These are phyloP conservation scores for Craniophora ligustri DNA, from an alignment of 2,888 invertebrate species.

Conservation along the genomic window DNA sequence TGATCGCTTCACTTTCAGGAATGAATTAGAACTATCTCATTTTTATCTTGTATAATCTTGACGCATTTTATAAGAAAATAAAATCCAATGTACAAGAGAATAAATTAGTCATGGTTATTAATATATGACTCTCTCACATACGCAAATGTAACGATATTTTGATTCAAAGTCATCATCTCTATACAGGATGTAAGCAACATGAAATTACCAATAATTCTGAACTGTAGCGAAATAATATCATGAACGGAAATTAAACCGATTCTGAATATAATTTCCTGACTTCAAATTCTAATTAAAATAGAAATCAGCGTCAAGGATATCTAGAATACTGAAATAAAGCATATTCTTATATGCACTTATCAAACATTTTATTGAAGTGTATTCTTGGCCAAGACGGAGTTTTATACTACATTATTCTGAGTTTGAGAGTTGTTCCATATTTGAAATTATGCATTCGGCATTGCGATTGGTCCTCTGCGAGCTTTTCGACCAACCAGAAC, in stretches of 20 bases:
- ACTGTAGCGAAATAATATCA: conserved; percentile 24
- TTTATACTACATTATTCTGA: background rate
- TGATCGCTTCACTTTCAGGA: too few relatives aligned
- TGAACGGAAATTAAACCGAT: conserved; percentile 39
- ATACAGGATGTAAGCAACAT: conserved; percentile 25
- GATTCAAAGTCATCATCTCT: conserved; percentile 11
- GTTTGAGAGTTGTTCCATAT: too few relatives aligned
- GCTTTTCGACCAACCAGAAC: too few relatives aligned
- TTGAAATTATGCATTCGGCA: too few relatives aligned
- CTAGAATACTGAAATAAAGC: conserved; percentile 8
- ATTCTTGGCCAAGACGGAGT: too few relatives aligned
- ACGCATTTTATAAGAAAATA: too few relatives aligned
- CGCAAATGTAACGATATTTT: conserved; percentile 8
- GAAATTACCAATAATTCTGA: conserved; percentile 2
- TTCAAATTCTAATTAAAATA: conserved; percentile 22
- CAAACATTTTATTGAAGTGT: background rate
- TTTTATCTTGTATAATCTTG: too few relatives aligned
- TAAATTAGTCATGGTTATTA: too few relatives aligned
- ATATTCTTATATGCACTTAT: background rate
- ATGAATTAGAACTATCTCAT: too few relatives aligned
- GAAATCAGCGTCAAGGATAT: background rate
- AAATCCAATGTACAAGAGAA: too few relatives aligned
- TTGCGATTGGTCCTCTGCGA: too few relatives aligned
- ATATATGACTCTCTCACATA: too few relatives aligned
- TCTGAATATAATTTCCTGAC: conserved; percentile 24